These are phyloP conservation scores for Salmo trutta DNA, from an alignment of 2,797 vertebrate species.

Conservation along the genomic window DNA sequence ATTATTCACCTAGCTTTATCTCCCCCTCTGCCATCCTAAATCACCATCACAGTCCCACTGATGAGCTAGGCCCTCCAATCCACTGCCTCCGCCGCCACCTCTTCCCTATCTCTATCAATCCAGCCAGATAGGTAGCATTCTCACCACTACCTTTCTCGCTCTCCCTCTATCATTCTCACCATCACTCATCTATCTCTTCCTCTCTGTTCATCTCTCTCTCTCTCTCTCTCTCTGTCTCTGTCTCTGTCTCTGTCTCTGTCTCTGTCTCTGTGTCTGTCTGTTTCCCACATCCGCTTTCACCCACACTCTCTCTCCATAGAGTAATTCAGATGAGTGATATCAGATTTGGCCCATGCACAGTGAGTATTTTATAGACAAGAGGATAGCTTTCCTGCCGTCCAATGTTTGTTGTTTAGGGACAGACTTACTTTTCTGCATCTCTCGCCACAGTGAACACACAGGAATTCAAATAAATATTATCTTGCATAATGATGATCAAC, in stretches of 20 bases:
- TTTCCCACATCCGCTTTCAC: background rate
- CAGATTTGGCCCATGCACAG: background rate
- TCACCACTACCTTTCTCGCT: background rate
- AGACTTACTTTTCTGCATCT: background rate
- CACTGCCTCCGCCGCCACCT: no score
- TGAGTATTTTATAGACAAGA: background rate
- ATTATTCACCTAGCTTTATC: conserved; percentile 31
- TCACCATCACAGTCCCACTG: conserved; percentile 3
- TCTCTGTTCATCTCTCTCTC: background rate
- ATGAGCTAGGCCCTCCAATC: background rate
- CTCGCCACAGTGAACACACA: background rate
- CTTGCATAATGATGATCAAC: conserved; percentile 3
- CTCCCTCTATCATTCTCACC: background rate
- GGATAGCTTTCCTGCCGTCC: background rate
- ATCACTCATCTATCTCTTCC: background rate
- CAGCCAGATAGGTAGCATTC: background rate
- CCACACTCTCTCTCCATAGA: no score
- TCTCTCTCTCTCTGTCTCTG: background rate
- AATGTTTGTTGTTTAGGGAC: background rate
- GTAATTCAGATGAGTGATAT: no score
- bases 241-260: background rate
- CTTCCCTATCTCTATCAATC: background rate
- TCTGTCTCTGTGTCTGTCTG: background rate
- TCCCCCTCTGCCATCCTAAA: conserved; percentile 8
- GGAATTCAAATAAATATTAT: conserved; percentile 4